These are phyloP conservation scores for Halictus ligatus DNA, from an alignment of 2,888 invertebrate species.

Conservation along the genomic window DNA sequence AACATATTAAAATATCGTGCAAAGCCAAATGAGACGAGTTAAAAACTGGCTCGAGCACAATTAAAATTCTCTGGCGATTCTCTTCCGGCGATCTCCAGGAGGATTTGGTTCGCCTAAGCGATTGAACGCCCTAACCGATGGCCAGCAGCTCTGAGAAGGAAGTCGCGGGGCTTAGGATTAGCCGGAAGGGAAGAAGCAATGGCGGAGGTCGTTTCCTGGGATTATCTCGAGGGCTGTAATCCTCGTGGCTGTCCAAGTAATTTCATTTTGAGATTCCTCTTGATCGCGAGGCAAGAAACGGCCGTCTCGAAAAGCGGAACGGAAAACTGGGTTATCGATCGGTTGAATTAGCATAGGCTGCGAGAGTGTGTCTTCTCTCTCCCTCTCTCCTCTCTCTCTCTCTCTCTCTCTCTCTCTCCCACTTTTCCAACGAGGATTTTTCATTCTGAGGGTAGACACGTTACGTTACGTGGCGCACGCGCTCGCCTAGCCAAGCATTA, in stretches of 20 bases:
- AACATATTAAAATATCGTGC: not conserved
- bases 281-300: not conserved
- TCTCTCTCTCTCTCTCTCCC: not conserved
- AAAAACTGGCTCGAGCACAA: not conserved
- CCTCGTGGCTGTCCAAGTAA: constrained; percentile 6
- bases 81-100: not conserved
- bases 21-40: not conserved
- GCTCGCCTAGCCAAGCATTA: constrained; percentile 31
- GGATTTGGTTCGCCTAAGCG: not conserved
- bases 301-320: constrained; percentile 2
- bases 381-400: not conserved
- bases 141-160: constrained; percentile 34
- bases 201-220: constrained; percentile 54
- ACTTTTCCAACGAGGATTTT: not conserved
- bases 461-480: constrained; percentile 48
- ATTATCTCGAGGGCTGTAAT: constrained; percentile 48
- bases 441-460: not conserved
- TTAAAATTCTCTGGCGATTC: not conserved
- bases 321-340: constrained; percentile 61
- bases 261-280: constrained; percentile 3
- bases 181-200: constrained; percentile 23
- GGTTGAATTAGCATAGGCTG: constrained; percentile 25
- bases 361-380: not conserved
- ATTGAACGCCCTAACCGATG: not conserved
- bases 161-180: constrained; percentile 43